Conservation (phyloP, 2,888 invertebrate genomes). For the Chirona hameri region DNA sequence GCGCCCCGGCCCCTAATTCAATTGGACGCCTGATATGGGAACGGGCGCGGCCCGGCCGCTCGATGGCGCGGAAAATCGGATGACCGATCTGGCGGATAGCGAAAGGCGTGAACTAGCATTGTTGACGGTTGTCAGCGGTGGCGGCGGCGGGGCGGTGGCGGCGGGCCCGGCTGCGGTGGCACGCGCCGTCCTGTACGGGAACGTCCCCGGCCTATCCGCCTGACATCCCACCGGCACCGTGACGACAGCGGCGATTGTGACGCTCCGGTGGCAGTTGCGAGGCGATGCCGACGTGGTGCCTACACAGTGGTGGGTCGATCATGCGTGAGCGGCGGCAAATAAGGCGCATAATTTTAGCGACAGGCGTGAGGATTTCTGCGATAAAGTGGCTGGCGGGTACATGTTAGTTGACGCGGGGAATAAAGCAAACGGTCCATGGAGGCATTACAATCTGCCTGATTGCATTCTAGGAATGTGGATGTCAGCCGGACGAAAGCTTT, state of each 20-base stretch:
- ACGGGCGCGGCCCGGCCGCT: background rate
- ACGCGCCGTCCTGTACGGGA: background rate
- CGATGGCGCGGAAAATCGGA: conserved; percentile 12
- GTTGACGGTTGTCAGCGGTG: conserved; percentile 2
- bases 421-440: too few relatives aligned
- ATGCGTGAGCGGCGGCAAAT: background rate
- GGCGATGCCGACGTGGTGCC: background rate
- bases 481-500: too few relatives aligned
- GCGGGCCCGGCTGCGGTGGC: background rate
- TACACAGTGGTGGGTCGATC: background rate
- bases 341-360: background rate
- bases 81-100: conserved; percentile 4
- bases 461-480: too few relatives aligned
- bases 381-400: background rate
- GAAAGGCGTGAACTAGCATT: conserved; percentile 23
- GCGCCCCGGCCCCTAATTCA: background rate
- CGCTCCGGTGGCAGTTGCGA: background rate
- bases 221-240: background rate
- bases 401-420: background rate
- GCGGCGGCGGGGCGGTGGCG: background rate
- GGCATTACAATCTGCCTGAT: too few relatives aligned
- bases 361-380: background rate
- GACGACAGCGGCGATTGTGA: background rate
- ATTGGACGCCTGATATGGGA: conserved; percentile 27
- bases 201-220: background rate